Percentiles rank a stretch among this genome's conserved stretches.
phyloP scores from a whole-genome alignment of 2,888 invertebrate species.

The Drosophila sordidula region DNA sequence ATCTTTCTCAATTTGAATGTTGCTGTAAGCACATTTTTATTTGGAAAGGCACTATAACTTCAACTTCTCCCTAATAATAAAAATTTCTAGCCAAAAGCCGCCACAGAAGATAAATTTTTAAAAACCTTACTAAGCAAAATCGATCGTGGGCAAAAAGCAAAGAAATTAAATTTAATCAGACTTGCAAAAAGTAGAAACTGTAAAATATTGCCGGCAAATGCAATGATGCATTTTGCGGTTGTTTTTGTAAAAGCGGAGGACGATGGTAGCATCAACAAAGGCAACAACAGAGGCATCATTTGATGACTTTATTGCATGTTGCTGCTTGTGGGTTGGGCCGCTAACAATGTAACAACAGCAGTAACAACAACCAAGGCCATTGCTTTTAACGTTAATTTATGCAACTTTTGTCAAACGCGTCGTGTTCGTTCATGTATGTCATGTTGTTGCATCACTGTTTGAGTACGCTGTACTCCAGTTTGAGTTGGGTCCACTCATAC shows the following conservation, averaged over 20 bases:
- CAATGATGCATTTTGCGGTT: constrained; percentile 46
- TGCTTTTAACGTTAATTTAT: constrained; percentile 81
- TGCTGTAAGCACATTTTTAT: not conserved
- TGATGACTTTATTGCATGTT: constrained; percentile 79
- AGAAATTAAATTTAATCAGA: constrained; percentile 47
- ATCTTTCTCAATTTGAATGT: too few relatives aligned
- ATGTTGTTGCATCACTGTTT: constrained; percentile 38
- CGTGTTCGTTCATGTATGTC: constrained; percentile 45
- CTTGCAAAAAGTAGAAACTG: constrained; percentile 30
- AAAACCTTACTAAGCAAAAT: not conserved
- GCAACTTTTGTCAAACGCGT: constrained; percentile 77
- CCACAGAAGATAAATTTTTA: not conserved
- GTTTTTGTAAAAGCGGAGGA: constrained; percentile 32
- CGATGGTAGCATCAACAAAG: constrained; percentile 37
- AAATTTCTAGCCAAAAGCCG: not conserved
- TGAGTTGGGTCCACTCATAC: constrained; percentile 16
- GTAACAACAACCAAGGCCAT: constrained; percentile 50
- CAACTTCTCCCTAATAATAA: not conserved
- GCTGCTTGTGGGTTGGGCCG: constrained; percentile 38
- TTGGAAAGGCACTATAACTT: not conserved
- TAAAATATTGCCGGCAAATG: constrained; percentile 42
- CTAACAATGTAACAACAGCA: constrained; percentile 67
- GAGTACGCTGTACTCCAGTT: constrained; percentile 28
- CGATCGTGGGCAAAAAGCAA: constrained; percentile 20
- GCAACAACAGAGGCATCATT: constrained; percentile 57